phyloP scores from a whole-genome alignment of 2,113 vertebrate genomes.

The Misgurnus mizolepis region DNA sequence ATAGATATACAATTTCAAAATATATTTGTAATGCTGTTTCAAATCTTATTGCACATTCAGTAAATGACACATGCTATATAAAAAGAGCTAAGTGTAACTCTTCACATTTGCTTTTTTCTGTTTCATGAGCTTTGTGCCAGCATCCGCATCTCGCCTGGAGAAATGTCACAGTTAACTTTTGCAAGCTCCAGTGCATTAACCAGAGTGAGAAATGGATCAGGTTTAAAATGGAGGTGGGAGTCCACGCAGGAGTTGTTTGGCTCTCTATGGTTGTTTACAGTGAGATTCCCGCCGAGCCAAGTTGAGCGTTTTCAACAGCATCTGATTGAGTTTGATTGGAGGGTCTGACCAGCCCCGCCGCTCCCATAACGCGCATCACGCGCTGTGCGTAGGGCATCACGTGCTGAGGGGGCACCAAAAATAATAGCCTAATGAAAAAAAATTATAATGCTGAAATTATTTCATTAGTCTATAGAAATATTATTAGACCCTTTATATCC shows the following conservation, averaged over 20 bases:
- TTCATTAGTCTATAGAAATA: too few species aligned
- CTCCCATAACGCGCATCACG: too few species aligned
- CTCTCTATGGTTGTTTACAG: neutral
- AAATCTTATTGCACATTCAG: too few species aligned
- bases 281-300: neutral
- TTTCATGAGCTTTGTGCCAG: neutral
- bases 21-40: too few species aligned
- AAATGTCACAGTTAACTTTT: neutral
- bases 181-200: neutral
- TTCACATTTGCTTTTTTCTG: neutral
- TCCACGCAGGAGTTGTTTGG: conserved; percentile 7
- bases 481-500: too few species aligned
- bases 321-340: conserved; percentile 34
- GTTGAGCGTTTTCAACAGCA: neutral
- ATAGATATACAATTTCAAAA: too few species aligned
- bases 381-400: too few species aligned
- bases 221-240: neutral
- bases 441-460: too few species aligned
- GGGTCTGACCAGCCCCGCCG: too few species aligned
- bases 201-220: neutral
- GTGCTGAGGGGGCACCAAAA: too few species aligned
- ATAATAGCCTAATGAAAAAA: too few species aligned
- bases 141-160: neutral
- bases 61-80: too few species aligned
- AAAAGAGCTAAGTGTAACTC: neutral